Percentiles rank a stretch among this genome's conserved stretches.
These are phyloP conservation scores for Gobio occitaniae DNA, from an alignment of 2,797 vertebrate species.

Conservation along the genomic window DNA sequence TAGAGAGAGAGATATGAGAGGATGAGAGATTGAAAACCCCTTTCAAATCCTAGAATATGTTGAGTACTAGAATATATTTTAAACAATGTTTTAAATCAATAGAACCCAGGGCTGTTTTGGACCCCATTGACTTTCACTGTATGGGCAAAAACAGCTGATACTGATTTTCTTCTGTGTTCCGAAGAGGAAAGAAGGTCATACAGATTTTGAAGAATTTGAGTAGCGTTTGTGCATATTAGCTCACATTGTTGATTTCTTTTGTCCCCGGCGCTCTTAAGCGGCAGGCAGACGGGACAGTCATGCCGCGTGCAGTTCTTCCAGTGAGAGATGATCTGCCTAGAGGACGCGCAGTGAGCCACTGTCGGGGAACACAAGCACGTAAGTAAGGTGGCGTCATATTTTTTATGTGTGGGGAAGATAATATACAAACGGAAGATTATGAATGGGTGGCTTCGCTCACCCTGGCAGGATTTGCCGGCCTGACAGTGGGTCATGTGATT, in stretches of 20 bases:
- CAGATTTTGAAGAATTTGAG: not conserved
- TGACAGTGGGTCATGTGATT: constrained; percentile 99
- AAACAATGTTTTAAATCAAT: not conserved
- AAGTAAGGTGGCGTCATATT: not conserved
- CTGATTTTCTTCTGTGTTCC: not conserved
- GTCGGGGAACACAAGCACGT: constrained; percentile 24
- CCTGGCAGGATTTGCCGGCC: constrained; percentile 97
- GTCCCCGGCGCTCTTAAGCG: constrained; percentile 97
- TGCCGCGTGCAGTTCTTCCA: constrained; percentile 99
- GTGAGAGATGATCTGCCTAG: constrained; percentile 99
- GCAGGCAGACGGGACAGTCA: constrained; percentile 97
- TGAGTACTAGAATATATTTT: not conserved
- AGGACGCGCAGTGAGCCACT: constrained; percentile 98
- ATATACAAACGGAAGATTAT: constrained; percentile 20
- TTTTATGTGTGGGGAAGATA: not conserved
- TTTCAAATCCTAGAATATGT: not conserved
- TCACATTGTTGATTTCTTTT: constrained; percentile 97
- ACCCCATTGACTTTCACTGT: not conserved
- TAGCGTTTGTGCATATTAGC: constrained; percentile 58
- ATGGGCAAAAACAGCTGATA: not conserved
- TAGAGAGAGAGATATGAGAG: constrained; percentile 62
- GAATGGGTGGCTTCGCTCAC: constrained; percentile 73
- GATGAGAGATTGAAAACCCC: not conserved
- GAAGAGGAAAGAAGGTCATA: too few relatives aligned
- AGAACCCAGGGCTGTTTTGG: not conserved